Percentiles rank a stretch among this genome's conserved stretches.
These are phyloP conservation scores for Phortica variegata DNA, from an alignment of 1,140 invertebrate species.

Conservation along the genomic window DNA sequence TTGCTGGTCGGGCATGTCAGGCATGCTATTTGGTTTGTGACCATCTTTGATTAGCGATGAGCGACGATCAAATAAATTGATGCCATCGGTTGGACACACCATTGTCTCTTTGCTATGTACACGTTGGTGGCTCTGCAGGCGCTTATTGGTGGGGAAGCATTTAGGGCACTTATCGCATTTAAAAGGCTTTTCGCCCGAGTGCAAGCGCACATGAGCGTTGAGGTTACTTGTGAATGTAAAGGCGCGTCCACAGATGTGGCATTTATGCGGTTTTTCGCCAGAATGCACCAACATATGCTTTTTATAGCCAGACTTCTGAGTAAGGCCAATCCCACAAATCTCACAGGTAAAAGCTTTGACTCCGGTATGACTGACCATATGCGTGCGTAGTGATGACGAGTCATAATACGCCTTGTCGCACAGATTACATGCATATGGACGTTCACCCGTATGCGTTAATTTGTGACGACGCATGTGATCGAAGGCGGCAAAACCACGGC, in stretches of 20 bases:
- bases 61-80: slow-evolving; percentile 9
- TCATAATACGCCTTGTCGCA: slow-evolving; percentile 54
- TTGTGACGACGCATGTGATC: slow-evolving; percentile 37
- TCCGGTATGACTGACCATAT: slow-evolving; percentile 50
- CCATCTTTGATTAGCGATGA: not conserved
- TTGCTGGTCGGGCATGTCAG: slow-evolving; percentile 29
- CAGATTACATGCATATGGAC: slow-evolving; percentile 40
- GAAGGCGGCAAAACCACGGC: slow-evolving; percentile 30
- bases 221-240: slow-evolving; percentile 55
- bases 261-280: slow-evolving; percentile 46
- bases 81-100: slow-evolving; percentile 2
- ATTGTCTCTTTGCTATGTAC: slow-evolving; percentile 39
- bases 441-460: slow-evolving; percentile 41
- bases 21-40: not conserved
- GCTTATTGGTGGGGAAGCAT: slow-evolving; percentile 44
- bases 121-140: slow-evolving; percentile 36
- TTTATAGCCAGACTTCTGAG: slow-evolving; percentile 53
- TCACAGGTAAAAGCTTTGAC: slow-evolving; percentile 51
- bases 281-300: slow-evolving; percentile 54
- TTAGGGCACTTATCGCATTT: slow-evolving; percentile 42
- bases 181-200: slow-evolving; percentile 68
- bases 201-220: slow-evolving; percentile 60
- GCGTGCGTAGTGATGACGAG: slow-evolving; percentile 43
- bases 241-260: slow-evolving; percentile 42
- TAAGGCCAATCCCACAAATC: slow-evolving; percentile 50